Conservation (phyloP, 2,113 vertebrate species). For the Microtus montanus region DNA sequence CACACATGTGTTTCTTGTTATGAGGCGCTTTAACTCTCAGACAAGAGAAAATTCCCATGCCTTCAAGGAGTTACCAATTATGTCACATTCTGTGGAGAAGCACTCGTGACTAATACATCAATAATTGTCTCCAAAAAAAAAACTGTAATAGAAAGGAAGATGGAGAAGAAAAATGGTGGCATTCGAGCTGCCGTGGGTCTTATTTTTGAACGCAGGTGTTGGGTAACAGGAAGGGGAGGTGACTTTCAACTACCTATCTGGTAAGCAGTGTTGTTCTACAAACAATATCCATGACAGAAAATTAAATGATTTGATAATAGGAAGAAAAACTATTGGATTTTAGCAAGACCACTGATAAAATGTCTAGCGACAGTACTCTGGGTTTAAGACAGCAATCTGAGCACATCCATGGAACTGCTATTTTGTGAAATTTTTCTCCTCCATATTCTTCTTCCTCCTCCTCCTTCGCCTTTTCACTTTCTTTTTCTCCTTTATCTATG, state of each 20-base stretch:
- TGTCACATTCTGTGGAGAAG: constrained; percentile 79
- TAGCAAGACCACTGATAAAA: neutral
- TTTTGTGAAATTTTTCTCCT: neutral
- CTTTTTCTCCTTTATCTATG: neutral
- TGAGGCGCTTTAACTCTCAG: constrained; percentile 75
- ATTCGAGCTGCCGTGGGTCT: neutral
- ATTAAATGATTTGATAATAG: too few species aligned
- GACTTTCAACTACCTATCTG: neutral
- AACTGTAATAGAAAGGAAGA: constrained; percentile 63
- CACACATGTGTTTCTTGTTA: constrained; percentile 84
- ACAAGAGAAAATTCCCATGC: constrained; percentile 78
- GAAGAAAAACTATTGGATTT: neutral
- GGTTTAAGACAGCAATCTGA: neutral
- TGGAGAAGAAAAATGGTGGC: constrained; percentile 59
- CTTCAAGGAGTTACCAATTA: constrained; percentile 80
- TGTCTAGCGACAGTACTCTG: neutral
- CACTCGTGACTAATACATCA: constrained; percentile 75
- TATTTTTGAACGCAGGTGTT: neutral
- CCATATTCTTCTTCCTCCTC: neutral
- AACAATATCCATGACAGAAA: too few species aligned
- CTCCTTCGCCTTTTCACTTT: neutral
- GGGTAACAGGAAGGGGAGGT: neutral
- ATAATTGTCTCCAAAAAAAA: constrained; percentile 72
- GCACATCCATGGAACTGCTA: neutral
- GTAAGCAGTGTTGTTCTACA: neutral